Base-by-base conservation (phyloP, 2,797 vertebrate species). In the Anomalospiza imberbis region DNA sequence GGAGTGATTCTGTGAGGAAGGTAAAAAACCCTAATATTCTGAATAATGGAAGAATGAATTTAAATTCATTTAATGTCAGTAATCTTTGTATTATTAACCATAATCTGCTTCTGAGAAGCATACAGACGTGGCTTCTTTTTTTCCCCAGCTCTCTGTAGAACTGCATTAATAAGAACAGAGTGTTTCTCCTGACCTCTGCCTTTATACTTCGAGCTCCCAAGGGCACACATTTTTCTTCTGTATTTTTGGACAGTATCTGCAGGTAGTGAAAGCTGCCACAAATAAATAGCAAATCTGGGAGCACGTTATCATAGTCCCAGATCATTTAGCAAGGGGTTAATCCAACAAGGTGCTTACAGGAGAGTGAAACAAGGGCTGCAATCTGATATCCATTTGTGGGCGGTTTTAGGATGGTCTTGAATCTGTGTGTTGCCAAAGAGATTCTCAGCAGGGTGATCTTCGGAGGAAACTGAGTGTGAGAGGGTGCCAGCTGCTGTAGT, bases 21-120 rank as follows among this genome's bases (percentile, higher is more conserved):
- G 36, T 71, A 81, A 47, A 71, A 88, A 88, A 32, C 17, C 18
- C 60, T 82, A 82, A 61, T 91, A 83, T 73, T 89, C 72, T 89
- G 87, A 92, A 91, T 90, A 60, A 73, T 82, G 72, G 76, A 83
- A 83, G 68, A 89, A 85, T 85, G 71, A 79, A 82, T 96, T 95
- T 93, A 89, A 91, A 95, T 93, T 90, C 58, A 57, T 85, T 91
- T 94, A 81, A 88, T 86, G 76, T 57, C 63, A 36, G 70, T 92
- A 96, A 93, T 95, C 95, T 89, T 75, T 75, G 76, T 85, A 71
- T 89, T 94, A 92, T 79, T 94, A 93, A 79, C 60, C 21, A 14
- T 96, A 93, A 95, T 91, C 88, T 95, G 57, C 94, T 91, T 83
- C 63, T 81, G 83, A 65, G 89, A 91, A 88, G 76, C 71, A 34